phyloP scores from a whole-genome alignment of 2,797 vertebrate genomes.

The Pipistrellus nathusii region DNA sequence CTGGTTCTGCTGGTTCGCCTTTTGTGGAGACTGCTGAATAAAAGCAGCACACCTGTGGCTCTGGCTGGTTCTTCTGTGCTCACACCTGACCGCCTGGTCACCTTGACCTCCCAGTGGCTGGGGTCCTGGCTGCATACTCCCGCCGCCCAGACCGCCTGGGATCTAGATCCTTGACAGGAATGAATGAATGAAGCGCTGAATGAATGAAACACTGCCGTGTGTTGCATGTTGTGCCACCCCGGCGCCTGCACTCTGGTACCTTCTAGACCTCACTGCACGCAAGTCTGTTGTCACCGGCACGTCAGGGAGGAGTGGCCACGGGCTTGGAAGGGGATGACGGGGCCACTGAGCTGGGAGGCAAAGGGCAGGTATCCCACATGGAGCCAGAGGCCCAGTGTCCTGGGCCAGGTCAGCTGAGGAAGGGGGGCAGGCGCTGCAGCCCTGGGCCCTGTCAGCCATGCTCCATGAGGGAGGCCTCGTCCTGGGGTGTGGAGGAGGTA shows the following conservation, averaged over 20 bases:
- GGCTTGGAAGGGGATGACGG: not conserved
- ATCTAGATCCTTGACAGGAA: not conserved
- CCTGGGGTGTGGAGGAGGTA: not conserved
- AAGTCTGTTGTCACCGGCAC: rapidly evolving
- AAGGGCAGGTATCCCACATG: not conserved
- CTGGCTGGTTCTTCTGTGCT: not conserved
- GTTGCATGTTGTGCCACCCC: rapidly evolving
- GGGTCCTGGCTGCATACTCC: not conserved
- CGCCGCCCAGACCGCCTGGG: rapidly evolving
- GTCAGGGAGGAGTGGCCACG: rapidly evolving
- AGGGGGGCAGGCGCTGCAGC: not conserved
- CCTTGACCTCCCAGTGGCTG: not conserved
- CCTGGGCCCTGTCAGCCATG: not conserved
- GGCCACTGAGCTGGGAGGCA: not conserved
- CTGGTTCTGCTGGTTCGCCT: not conserved
- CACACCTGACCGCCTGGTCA: too few species aligned
- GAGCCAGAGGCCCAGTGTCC: not conserved
- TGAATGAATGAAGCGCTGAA: not conserved
- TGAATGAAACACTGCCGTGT: not conserved
- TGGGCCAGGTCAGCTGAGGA: not conserved
- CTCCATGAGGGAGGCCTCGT: not conserved
- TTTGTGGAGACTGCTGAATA: slow-evolving; percentile 58
- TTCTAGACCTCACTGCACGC: rapidly evolving
- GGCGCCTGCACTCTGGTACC: too few species aligned
- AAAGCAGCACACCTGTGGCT: not conserved